Percentiles rank a stretch among this genome's conserved stretches.
These are phyloP conservation scores for Bothrops jararaca DNA, from an alignment of 2,113 vertebrate species.

Conservation along the genomic window DNA sequence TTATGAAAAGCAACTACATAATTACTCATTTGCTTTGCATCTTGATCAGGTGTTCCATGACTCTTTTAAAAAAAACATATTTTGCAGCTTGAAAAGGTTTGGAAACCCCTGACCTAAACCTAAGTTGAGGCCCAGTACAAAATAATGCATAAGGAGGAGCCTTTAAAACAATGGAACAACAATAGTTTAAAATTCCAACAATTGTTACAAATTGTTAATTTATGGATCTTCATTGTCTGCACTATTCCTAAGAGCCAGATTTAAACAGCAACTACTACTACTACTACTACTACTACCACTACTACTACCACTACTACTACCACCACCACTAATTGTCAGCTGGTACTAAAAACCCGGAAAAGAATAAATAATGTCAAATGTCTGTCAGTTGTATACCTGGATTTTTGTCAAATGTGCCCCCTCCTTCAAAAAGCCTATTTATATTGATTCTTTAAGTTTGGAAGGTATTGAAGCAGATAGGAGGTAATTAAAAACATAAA, in stretches of 20 bases:
- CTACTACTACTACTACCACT: background rate
- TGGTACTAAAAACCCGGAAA: conserved; percentile 41
- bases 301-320: too few species aligned
- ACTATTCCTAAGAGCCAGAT: background rate
- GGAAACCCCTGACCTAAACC: background rate
- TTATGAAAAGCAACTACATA: background rate
- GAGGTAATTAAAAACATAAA: conserved; percentile 81
- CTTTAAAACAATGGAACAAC: background rate
- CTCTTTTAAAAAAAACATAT: background rate
- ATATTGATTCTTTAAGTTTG: conserved; percentile 70
- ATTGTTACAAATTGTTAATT: background rate
- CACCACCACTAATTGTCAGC: background rate
- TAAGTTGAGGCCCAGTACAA: conserved; percentile 13
- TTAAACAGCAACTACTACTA: background rate
- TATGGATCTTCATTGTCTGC: background rate
- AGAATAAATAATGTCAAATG: conserved; percentile 60
- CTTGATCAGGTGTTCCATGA: background rate
- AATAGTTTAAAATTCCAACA: conserved; percentile 19
- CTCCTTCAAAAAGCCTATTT: conserved; percentile 67
- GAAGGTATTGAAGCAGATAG: conserved; percentile 68
- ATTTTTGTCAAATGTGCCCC: conserved; percentile 63
- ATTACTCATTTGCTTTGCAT: background rate
- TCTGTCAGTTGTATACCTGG: conserved; percentile 52
- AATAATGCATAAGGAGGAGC: background rate
- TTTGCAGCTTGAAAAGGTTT: background rate